Evolutionary conservation across 2,888 invertebrate genomes (phyloP), one percentile per base, ranked within the genome.

Genomic region (Agonopterix subpropinquella): DNA sequence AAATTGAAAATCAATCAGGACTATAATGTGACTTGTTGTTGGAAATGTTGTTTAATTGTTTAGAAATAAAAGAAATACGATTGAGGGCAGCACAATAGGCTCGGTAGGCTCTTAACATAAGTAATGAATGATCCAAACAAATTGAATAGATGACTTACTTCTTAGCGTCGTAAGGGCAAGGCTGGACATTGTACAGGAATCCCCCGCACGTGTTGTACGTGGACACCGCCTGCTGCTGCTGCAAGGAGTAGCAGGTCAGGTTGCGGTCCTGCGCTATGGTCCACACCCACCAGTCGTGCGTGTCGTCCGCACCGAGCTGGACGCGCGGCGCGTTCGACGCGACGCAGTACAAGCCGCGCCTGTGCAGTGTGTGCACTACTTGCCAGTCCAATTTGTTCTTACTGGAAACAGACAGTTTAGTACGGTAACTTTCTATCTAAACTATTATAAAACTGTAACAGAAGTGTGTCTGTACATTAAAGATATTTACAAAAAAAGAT

Each of bases 151-250:
- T 39, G 9, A 79, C 79, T 79, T 72, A 91, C 92, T 88, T 90
- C 66, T 89, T 89, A 48, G 94, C 93, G 76, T 95, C 94, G 50
- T 94, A 80, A 0, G 93, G 92, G 49, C 94, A 94, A 7, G 89
- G 70, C 41, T 89, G 84, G 28, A 94, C 70, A 36, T 89, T 89
- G 63, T 92, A 92, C 1, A 93, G 73, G 65, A 81, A 91, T 9
- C 93, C 94, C 4, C 92, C 92, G 54, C 92, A 88, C 0, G 92
- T 92, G 2, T 91, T 88, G 56, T 87, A 81, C 2, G 76, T 72
- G 1, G 77, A 65, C 8, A 87, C 50, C 45, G 70, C 73, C 51
- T 77, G 67, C 11, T 67, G 68, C 1, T 77, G 65, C 46, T 69
- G 64, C 45, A 91, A 52, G 28, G 77, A 83, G 48, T 89, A 91